These are phyloP conservation scores for Eumacrocentrus americanus DNA, from an alignment of 2,888 invertebrate species.

Conservation along the genomic window DNA sequence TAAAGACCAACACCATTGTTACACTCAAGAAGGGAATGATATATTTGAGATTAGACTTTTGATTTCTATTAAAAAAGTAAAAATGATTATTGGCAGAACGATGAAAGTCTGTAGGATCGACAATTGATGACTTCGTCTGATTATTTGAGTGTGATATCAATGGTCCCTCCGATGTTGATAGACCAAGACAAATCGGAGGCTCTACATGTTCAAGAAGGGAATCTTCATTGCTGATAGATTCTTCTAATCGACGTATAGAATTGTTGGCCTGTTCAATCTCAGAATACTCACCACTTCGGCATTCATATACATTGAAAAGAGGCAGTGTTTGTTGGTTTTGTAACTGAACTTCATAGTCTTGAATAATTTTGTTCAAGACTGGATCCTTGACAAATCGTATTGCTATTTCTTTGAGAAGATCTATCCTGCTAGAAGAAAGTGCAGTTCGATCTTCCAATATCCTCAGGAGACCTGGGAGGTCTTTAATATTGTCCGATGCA, in stretches of 20 bases:
- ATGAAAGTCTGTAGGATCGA: too few relatives aligned
- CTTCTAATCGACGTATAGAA: not conserved
- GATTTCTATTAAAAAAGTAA: conserved; percentile 21
- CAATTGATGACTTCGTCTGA: too few relatives aligned
- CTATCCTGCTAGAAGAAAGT: conserved; percentile 41
- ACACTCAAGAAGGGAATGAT: not conserved
- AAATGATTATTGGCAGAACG: not conserved
- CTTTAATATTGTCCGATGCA: conserved; percentile 39
- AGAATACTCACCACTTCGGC: conserved; percentile 38
- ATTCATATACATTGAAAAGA: conserved; percentile 38
- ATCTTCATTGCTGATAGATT: conserved; percentile 6
- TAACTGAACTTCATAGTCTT: conserved; percentile 40
- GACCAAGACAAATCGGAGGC: too few relatives aligned
- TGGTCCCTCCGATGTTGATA: not conserved
- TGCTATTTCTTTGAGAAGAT: conserved; percentile 42
- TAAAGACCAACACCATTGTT: not conserved
- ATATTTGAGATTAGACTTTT: conserved; percentile 9
- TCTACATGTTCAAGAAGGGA: not conserved
- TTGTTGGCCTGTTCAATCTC: not conserved
- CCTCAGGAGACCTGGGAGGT: conserved; percentile 42
- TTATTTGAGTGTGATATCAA: conserved; percentile 8
- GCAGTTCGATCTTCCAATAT: conserved; percentile 47
- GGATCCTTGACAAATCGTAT: conserved; percentile 35
- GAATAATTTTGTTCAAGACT: conserved; percentile 33
- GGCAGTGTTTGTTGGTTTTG: not conserved